These are phyloP conservation scores for Holothuria leucospilota DNA, from an alignment of 53 echinoderm and acorn worm species.

Conservation along the genomic window DNA sequence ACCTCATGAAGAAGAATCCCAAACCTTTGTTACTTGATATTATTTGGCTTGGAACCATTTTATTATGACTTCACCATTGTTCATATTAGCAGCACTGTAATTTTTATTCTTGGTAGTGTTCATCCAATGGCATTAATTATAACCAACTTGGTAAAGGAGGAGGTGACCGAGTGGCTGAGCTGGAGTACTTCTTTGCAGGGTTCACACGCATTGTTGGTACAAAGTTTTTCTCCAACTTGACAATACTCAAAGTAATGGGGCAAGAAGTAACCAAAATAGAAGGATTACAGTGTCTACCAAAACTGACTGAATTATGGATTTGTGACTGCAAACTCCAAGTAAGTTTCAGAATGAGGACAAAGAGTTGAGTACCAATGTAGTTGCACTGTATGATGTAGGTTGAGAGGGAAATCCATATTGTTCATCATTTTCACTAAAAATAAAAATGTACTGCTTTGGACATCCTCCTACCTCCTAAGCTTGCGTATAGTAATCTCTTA, in stretches of 20 bases:
- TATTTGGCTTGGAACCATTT: too few species aligned
- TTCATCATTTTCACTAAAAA: too few species aligned
- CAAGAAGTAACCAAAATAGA: slow-evolving; percentile 78
- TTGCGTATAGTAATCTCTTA: too few species aligned
- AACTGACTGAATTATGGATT: slow-evolving; percentile 93
- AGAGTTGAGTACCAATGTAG: background rate
- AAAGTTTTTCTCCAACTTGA: slow-evolving; percentile 80
- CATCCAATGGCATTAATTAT: slow-evolving; percentile 87
- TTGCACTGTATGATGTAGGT: too few species aligned
- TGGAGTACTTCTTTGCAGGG: slow-evolving; percentile 98
- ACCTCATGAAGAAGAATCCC: too few species aligned
- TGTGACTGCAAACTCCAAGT: slow-evolving; percentile 94
- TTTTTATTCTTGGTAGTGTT: slow-evolving; percentile 60
- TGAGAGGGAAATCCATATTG: too few species aligned
- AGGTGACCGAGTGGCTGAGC: slow-evolving; percentile 55
- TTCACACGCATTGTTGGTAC: slow-evolving; percentile 84
- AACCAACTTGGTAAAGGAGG: slow-evolving; percentile 74
- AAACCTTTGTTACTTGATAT: too few species aligned
- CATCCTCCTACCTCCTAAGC: too few species aligned
- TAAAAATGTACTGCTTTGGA: too few species aligned
- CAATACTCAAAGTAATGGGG: slow-evolving; percentile 81
- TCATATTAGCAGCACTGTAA: too few species aligned
- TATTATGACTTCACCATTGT: too few species aligned
- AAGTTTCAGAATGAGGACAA: background rate
- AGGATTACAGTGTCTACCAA: slow-evolving; percentile 66